These are phyloP conservation scores for Orthosia gothica DNA, from an alignment of 2,888 invertebrate genomes.

Conservation along the genomic window DNA sequence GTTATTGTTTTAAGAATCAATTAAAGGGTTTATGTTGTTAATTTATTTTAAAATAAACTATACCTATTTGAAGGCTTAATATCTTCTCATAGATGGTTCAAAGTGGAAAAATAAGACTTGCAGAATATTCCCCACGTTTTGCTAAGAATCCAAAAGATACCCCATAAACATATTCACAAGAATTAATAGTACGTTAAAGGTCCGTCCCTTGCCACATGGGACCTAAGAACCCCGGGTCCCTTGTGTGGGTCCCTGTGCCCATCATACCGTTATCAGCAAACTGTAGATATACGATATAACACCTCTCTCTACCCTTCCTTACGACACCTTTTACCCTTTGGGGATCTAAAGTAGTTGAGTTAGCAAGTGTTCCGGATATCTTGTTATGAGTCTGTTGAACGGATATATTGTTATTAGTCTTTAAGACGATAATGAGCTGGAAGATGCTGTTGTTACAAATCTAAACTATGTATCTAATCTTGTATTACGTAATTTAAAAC, in stretches of 20 bases:
- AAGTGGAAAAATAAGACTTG: not conserved
- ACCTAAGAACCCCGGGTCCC: not conserved
- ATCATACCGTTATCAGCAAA: slow-evolving; percentile 11
- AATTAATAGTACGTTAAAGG: slow-evolving; percentile 33
- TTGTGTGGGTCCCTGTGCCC: not conserved
- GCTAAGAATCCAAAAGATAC: not conserved
- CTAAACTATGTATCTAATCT: not conserved
- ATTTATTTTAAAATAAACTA: not conserved
- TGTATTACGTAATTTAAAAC: not conserved
- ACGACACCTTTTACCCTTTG: slow-evolving; percentile 1
- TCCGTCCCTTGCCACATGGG: slow-evolving; percentile 9
- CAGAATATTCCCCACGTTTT: not conserved
- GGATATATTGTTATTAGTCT: not conserved
- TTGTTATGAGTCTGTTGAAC: not conserved
- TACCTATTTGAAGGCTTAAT: too few species aligned
- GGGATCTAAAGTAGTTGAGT: slow-evolving; percentile 1
- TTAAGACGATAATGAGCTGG: not conserved
- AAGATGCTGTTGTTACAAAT: not conserved
- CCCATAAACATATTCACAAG: slow-evolving; percentile 9
- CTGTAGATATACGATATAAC: slow-evolving; percentile 21
- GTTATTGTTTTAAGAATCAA: too few species aligned
- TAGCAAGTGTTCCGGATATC: not conserved
- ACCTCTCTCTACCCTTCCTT: slow-evolving; percentile 1
- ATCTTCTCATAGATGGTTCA: not conserved
- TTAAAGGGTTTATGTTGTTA: too few species aligned